phyloP scores from a whole-genome alignment of 2,113 vertebrate species.

The Myanophis thanlyinensis region DNA sequence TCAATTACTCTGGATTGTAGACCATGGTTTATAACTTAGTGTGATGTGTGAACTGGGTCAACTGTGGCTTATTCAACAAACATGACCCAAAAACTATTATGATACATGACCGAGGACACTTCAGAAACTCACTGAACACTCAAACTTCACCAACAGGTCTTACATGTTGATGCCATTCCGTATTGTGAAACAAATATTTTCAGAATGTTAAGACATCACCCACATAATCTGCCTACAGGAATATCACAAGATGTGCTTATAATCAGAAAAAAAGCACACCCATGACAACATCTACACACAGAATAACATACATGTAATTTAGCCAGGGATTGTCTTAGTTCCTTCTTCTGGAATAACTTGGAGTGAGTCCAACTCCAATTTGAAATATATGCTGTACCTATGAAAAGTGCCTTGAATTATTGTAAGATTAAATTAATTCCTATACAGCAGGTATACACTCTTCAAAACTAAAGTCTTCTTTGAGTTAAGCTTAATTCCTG shows the following conservation, averaged over 20 bases:
- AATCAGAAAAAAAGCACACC: neutral
- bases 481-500: neutral
- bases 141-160: neutral
- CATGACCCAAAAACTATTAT: neutral
- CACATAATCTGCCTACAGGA: constrained; percentile 7
- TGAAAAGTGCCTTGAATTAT: neutral
- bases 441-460: neutral
- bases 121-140: neutral
- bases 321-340: neutral
- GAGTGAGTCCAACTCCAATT: neutral
- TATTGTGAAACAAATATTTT: neutral
- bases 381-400: neutral
- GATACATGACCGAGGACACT: neutral
- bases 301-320: neutral
- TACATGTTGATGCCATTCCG: neutral
- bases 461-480: neutral
- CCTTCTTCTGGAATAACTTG: neutral
- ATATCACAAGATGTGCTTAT: neutral
- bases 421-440: neutral
- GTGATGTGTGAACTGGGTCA: neutral
- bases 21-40: neutral
- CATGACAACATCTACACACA: neutral
- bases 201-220: neutral
- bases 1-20: neutral
- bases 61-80: neutral